Evolutionary conservation across 2,888 invertebrate genomes (phyloP).

Genomic region (Heliconius cydno): DNA sequence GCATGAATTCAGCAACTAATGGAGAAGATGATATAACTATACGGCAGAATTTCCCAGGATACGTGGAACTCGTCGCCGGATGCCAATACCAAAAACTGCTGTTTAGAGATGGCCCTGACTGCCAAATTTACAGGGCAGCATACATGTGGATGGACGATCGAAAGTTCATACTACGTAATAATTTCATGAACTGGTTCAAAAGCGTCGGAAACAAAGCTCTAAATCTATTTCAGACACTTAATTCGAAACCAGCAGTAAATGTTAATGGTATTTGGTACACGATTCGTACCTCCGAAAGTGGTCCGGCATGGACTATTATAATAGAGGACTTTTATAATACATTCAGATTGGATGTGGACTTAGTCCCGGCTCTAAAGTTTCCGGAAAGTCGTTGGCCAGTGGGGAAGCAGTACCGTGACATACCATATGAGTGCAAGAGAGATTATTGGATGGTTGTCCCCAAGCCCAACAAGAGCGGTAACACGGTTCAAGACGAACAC

Average conservation of each 20-base stretch:
- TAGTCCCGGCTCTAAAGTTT: constrained; percentile 81
- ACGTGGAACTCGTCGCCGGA: constrained; percentile 72
- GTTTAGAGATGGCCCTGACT: constrained; percentile 57
- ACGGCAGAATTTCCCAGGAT: constrained; percentile 71
- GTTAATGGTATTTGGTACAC: constrained; percentile 70
- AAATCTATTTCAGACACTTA: constrained; percentile 55
- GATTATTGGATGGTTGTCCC: constrained; percentile 79
- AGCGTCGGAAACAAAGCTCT: constrained; percentile 71
- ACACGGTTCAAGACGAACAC: constrained; percentile 49
- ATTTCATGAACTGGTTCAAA: constrained; percentile 83
- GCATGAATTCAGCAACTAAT: constrained; percentile 56
- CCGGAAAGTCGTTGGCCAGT: constrained; percentile 71
- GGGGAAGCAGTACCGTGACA: constrained; percentile 53
- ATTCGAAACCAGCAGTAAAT: constrained; percentile 45
- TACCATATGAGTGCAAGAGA: constrained; percentile 56
- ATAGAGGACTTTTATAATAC: constrained; percentile 57
- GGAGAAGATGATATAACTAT: constrained; percentile 66
- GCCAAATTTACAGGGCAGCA: constrained; percentile 65
- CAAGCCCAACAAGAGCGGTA: constrained; percentile 64
- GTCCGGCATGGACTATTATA: constrained; percentile 82
- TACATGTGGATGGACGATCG: constrained; percentile 68
- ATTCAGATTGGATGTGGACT: constrained; percentile 75
- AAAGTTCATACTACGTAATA: constrained; percentile 70
- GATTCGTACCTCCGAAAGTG: constrained; percentile 62
- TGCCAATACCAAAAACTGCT: constrained; percentile 61